A percentile compares a stretch with the other conserved stretches of the same genome.
These are phyloP conservation scores for Pteropus rufus DNA, from an alignment of 2,797 vertebrate species.

Conservation along the genomic window DNA sequence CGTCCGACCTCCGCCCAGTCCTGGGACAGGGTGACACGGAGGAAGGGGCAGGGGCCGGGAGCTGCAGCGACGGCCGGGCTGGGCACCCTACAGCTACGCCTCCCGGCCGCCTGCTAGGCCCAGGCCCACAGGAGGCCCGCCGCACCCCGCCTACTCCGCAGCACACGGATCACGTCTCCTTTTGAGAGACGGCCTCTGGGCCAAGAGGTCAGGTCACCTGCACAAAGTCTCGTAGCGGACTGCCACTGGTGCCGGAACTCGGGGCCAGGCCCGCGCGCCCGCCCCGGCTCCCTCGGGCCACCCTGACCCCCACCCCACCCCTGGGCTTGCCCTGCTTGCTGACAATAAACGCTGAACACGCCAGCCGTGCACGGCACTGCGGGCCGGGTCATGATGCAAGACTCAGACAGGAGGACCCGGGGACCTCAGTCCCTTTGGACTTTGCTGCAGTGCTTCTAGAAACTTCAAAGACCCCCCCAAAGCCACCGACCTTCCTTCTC, in stretches of 20 bases:
- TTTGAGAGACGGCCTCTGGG: background rate
- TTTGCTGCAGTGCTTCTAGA: background rate
- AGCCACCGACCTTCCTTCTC: constrained; percentile 89
- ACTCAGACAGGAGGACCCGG: accelerated
- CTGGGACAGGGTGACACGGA: background rate
- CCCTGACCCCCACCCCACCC: too few relatives aligned
- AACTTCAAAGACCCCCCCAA: background rate
- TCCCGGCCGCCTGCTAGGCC: background rate
- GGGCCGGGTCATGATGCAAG: accelerated
- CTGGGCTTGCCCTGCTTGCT: background rate
- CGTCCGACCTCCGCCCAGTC: background rate
- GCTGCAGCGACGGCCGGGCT: background rate
- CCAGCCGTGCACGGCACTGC: background rate
- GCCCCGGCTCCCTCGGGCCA: too few relatives aligned
- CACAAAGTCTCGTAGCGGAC: background rate
- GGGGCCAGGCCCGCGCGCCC: background rate
- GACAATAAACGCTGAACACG: accelerated
- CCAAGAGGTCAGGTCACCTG: background rate
- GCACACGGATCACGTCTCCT: background rate
- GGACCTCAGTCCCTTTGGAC: background rate
- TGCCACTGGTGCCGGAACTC: accelerated
- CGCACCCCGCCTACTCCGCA: background rate
- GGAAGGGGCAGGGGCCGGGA: background rate
- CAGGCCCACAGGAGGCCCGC: accelerated
- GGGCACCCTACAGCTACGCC: background rate